Percentiles rank a stretch among this genome's conserved stretches.
These are phyloP conservation scores for Drosophila ezoana DNA, from an alignment of 2,888 invertebrate species.

Conservation along the genomic window DNA sequence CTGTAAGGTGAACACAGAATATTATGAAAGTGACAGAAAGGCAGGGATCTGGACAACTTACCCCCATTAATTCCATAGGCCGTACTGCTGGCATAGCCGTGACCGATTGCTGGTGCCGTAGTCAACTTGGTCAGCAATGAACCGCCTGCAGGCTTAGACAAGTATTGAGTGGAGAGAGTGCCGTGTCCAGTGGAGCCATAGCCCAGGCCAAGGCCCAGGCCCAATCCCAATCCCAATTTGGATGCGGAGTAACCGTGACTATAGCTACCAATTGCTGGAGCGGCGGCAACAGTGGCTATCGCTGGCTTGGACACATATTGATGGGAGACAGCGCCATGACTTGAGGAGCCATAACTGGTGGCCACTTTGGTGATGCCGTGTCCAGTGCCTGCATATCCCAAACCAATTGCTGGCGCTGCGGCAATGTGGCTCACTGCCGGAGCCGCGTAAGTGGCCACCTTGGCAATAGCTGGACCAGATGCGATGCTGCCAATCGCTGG, in stretches of 20 bases:
- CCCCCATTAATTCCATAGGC: conserved; percentile 58
- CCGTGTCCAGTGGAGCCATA: conserved; percentile 31
- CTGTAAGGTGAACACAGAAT: conserved; percentile 18
- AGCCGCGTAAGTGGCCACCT: conserved; percentile 53
- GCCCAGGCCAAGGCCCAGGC: conserved; percentile 9
- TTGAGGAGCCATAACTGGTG: conserved; percentile 30
- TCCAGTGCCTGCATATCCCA: conserved; percentile 1
- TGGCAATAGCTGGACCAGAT: conserved; percentile 43
- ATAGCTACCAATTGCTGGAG: conserved; percentile 58
- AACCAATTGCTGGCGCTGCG: conserved; percentile 48
- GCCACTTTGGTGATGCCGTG: background rate
- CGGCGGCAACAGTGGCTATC: conserved; percentile 78
- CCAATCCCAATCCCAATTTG: conserved; percentile 17
- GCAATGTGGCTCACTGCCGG: conserved; percentile 69
- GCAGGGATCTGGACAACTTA: conserved; percentile 25
- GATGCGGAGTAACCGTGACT: conserved; percentile 21
- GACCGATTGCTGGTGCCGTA: conserved; percentile 32
- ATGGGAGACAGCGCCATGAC: conserved; percentile 50
- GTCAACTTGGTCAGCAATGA: conserved; percentile 46
- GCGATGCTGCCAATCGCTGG: conserved; percentile 54
- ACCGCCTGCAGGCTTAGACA: conserved; percentile 13
- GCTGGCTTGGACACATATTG: conserved; percentile 74
- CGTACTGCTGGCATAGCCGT: conserved; percentile 47
- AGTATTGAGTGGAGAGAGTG: conserved; percentile 10
- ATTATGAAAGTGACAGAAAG: no score